Base-by-base conservation (phyloP, 2,113 vertebrate genomes). In the Callithrix jacchus region DNA sequence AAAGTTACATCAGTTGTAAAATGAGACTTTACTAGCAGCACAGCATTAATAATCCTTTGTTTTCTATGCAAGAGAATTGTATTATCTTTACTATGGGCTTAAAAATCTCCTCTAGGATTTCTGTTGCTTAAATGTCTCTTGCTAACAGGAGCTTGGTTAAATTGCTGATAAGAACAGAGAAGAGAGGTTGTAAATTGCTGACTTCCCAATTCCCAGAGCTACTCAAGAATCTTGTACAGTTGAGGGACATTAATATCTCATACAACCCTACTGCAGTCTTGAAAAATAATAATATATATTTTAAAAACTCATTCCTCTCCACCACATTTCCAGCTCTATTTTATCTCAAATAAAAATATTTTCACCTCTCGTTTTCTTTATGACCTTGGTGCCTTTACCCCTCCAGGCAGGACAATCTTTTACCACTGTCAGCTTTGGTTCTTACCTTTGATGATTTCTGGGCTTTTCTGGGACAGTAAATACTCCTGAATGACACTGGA, bases 201-300 rank as follows among this genome's bases (percentile, higher is more conserved):
- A 74, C 80, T 97, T 96, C 64, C 71, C 91, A 98, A 97, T 93
- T 98, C 93, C 94, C 93, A 94, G 54, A 98, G 87, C 71, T 96
- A 86, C 68, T 98, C 64, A 89, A 95, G 95, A n/a, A 96, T 90
- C 89, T 58, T 97, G 37, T 87, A 85, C 30, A 97, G 58, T 95
- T 89, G 94, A 97, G 88, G 96, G 95, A 82, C 77, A 97, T 97
- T 95, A 98, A 97, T 98, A 97, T 92, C 25, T 93, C 23, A 40
- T 49, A 84, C 23, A 97, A 52, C 17, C 64, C 37, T 13, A 92
- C 47, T 95, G 27, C 52, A 94, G 40, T 71, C 58, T 96, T 10
- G 1, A 79, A 95, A 83, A 94, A 97, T 88, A 97, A 83, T 56
- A 95, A 91, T 37, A 87, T 1, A 9, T 8, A 76, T 4, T 30